Conservation (phyloP, 2,113 vertebrate species). For the Pterocles gutturalis region DNA sequence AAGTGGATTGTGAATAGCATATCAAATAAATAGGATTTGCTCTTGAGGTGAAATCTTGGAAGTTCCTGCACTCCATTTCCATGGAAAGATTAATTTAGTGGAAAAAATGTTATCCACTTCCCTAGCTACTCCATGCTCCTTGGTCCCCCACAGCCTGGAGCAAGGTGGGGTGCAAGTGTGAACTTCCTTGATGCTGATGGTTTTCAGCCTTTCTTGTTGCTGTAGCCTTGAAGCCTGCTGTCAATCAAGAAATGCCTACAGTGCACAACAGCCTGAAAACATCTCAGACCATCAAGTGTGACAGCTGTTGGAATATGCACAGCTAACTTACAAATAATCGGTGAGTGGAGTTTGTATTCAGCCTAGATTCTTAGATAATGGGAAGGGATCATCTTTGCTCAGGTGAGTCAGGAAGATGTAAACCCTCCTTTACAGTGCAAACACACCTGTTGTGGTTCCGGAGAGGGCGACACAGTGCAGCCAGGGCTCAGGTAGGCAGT, state of each 20-base stretch:
- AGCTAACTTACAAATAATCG: neutral
- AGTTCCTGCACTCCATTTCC: neutral
- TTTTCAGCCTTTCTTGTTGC: neutral
- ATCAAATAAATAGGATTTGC: neutral
- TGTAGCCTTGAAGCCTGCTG: neutral
- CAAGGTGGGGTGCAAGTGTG: neutral
- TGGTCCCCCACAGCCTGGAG: neutral
- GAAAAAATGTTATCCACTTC: neutral
- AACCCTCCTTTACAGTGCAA: neutral
- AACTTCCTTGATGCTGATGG: neutral
- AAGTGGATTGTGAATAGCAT: neutral
- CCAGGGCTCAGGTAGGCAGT: rapidly evolving
- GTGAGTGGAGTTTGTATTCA: neutral
- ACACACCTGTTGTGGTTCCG: neutral
- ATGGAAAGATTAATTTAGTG: neutral
- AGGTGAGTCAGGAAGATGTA: neutral
- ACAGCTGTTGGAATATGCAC: neutral
- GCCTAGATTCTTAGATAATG: neutral
- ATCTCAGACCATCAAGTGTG: neutral
- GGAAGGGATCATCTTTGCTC: neutral
- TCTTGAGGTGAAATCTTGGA: neutral
- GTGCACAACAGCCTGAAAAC: neutral
- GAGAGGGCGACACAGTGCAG: neutral
- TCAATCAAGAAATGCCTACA: neutral
- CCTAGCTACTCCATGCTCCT: neutral